phyloP scores from a whole-genome alignment of 2,888 invertebrate species.

The Drosophila helvetica region DNA sequence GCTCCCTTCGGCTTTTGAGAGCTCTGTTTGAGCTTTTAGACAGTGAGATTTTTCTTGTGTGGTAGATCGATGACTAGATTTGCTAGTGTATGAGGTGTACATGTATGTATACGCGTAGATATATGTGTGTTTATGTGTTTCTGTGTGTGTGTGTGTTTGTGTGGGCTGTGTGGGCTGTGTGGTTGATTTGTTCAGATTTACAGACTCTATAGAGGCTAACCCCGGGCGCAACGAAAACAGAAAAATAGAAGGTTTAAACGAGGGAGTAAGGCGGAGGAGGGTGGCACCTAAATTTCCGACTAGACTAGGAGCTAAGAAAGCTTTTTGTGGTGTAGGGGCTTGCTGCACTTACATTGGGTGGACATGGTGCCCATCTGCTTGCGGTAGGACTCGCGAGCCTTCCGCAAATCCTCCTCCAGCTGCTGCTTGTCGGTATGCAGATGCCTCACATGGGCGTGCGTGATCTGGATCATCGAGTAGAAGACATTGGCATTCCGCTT shows the following conservation, averaged over 20 bases:
- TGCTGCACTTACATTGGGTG: slow-evolving; percentile 93
- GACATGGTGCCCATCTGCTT: slow-evolving; percentile 93
- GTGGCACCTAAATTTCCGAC: slow-evolving; percentile 66
- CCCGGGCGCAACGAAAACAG: slow-evolving; percentile 62
- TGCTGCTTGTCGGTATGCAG: slow-evolving; percentile 93
- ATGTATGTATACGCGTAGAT: slow-evolving; percentile 26
- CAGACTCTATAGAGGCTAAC: slow-evolving; percentile 65
- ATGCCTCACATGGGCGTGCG: slow-evolving; percentile 95
- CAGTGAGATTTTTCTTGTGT: slow-evolving; percentile 56
- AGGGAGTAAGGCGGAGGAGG: slow-evolving; percentile 20
- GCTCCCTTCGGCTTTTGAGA: slow-evolving; percentile 50
- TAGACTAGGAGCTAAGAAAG: slow-evolving; percentile 50
- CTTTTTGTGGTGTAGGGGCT: not conserved
- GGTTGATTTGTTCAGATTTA: slow-evolving; percentile 56
- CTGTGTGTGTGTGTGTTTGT: slow-evolving; percentile 40
- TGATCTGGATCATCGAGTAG: slow-evolving; percentile 98
- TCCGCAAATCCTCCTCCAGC: slow-evolving; percentile 94
- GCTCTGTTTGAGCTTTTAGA: slow-evolving; percentile 60
- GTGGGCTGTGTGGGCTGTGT: slow-evolving; percentile 12
- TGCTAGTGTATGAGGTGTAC: slow-evolving; percentile 57
- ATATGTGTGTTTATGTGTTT: slow-evolving; percentile 16
- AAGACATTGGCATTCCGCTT: slow-evolving; percentile 96
- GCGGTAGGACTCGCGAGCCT: slow-evolving; percentile 92
- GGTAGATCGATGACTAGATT: slow-evolving; percentile 68
- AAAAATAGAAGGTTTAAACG: slow-evolving; percentile 43